Base-by-base conservation (phyloP, 2,888 invertebrate genomes). In the Anoplius nigerrimus region DNA sequence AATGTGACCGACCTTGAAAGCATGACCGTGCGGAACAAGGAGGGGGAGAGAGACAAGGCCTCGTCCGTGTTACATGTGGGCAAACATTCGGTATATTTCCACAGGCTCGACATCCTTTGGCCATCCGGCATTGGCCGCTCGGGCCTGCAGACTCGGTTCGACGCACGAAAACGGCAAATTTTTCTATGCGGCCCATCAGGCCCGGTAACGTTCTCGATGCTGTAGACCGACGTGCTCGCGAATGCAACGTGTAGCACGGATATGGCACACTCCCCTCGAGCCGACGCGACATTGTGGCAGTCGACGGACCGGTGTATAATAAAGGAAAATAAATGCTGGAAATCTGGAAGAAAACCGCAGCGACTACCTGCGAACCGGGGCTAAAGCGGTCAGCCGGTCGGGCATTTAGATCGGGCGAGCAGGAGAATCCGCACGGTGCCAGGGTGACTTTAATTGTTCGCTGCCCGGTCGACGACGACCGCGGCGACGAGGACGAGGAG, bases 1-100 rank as follows among this genome's bases (percentile, higher is more conserved):
- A 80, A 80, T 78, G 78, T 80, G 74, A 83, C 80, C 85, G 87
- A 87, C 87, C 88, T 88, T 88, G 88, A 88, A 87, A 82, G 75
- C 77, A 69, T 75, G 79, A 80, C 81, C 69, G 75, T 71, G 77
- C 83, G 83, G 82, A 81, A 78, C 53, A 64, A 51, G 13, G 34
- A 55, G 51, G 63, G 64, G 66, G 56, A 46, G 52, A 55, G 67
- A 52, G 61, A 63, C 70, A 67, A 66, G 76, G 70, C 83, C 82
- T 86, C 77, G 71, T 75, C 77, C 78, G 64, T 68, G 79, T 77
- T 82, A 80, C 80, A 79, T 79, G 84, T 77, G 77, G 83, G 72
- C 67, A 69, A 62, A 69, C 65, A 62, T 22, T 55, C 45, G 48
- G 43, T 24, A 46, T 24, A 16, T n/a, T 54, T 61, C 64, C 42